A percentile compares a stretch with the other conserved stretches of the same genome.
These are phyloP conservation scores for Poecile atricapillus DNA, from an alignment of 2,113 vertebrate species.

Conservation along the genomic window DNA sequence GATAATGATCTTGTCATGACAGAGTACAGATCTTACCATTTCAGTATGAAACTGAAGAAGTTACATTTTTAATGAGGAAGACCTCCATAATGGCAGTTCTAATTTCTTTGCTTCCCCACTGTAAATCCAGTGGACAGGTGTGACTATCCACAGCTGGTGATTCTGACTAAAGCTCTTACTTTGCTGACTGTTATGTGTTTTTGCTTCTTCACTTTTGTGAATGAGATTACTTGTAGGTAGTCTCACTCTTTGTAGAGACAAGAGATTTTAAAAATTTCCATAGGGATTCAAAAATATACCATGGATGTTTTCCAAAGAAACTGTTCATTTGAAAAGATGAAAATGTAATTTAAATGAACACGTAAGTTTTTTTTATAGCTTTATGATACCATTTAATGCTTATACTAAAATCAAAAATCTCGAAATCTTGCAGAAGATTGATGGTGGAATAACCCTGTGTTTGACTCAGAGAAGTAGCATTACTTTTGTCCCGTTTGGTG, in stretches of 20 bases:
- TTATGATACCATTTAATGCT: neutral
- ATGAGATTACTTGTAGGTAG: neutral
- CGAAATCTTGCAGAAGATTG: neutral
- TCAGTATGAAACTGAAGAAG: neutral
- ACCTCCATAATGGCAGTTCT: neutral
- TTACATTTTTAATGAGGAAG: neutral
- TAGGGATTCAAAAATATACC: neutral
- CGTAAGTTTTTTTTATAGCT: neutral
- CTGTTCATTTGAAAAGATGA: neutral
- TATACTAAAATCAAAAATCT: neutral
- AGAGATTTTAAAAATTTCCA: neutral
- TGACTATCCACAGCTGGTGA: neutral
- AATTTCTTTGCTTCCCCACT: neutral
- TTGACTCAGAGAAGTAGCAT: fast-evolving
- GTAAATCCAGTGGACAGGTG: neutral
- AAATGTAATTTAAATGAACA: neutral
- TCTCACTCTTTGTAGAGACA: neutral
- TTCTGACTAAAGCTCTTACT: neutral
- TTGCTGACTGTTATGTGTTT: neutral
- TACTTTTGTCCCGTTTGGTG: neutral
- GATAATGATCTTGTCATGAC: neutral
- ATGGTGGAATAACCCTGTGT: neutral
- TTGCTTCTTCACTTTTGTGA: neutral
- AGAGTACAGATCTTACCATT: neutral
- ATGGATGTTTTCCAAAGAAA: neutral